phyloP scores from a whole-genome alignment of 1,140 invertebrate species.

The Oncopeltus fasciatus region DNA sequence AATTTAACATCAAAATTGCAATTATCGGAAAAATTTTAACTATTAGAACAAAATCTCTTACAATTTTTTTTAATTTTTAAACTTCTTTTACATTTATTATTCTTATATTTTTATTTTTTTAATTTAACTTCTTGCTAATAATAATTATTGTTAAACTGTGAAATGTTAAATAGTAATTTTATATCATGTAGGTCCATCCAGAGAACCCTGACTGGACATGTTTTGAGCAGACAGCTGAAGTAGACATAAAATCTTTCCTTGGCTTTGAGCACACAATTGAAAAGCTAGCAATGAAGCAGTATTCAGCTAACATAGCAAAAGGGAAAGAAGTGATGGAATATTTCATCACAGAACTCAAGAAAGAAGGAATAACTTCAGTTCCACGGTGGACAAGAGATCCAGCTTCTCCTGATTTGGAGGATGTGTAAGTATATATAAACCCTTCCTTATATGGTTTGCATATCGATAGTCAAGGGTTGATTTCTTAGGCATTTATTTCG shows the following conservation, averaged over 20 bases:
- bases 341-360: constrained; percentile 68
- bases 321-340: constrained; percentile 92
- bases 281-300: constrained; percentile 94
- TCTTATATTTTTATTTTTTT: background rate
- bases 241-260: constrained; percentile 94
- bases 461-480: too few species aligned
- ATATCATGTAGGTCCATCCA: constrained; percentile 63
- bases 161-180: background rate
- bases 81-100: too few species aligned
- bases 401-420: background rate
- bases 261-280: constrained; percentile 91
- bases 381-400: constrained; percentile 35
- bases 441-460: background rate
- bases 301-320: constrained; percentile 81
- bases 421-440: background rate
- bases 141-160: background rate
- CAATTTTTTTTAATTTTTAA: too few species aligned
- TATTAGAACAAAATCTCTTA: too few species aligned
- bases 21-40: too few species aligned
- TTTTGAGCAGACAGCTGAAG: constrained; percentile 84
- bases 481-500: too few species aligned
- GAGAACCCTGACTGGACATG: constrained; percentile 93
- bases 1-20: too few species aligned
- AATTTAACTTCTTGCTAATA: background rate
- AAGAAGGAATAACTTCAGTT: constrained; percentile 63